These are phyloP conservation scores for Canis aureus DNA, from an alignment of 2,113 vertebrate species.

Conservation along the genomic window DNA sequence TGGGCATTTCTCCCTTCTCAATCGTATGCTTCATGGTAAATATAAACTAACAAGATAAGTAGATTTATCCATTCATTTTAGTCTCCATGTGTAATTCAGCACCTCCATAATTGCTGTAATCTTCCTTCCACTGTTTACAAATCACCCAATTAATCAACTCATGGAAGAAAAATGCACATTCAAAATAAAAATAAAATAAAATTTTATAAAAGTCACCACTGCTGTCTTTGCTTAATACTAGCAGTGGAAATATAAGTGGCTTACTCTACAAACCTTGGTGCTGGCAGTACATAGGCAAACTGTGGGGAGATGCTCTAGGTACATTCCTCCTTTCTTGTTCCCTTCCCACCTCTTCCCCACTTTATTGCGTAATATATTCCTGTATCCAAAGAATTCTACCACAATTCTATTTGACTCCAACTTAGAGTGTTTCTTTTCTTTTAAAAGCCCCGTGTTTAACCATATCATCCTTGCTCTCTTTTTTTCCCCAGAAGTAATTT, in stretches of 20 bases:
- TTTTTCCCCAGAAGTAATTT: slow-evolving; percentile 30
- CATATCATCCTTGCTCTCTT: neutral
- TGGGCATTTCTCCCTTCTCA: slow-evolving; percentile 59
- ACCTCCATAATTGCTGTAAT: slow-evolving; percentile 61
- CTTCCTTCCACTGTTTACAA: slow-evolving; percentile 65
- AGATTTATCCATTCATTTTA: slow-evolving; percentile 58
- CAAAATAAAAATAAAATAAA: slow-evolving; percentile 62
- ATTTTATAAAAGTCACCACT: slow-evolving; percentile 69
- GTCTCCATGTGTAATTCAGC: slow-evolving; percentile 54
- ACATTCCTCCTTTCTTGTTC: slow-evolving; percentile 50
- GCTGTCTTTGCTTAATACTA: slow-evolving; percentile 1
- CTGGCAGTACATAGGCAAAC: slow-evolving; percentile 72
- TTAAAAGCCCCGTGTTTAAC: slow-evolving; percentile 28
- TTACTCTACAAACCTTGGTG: slow-evolving; percentile 78
- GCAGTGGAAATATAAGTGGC: slow-evolving; percentile 74
- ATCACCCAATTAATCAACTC: slow-evolving; percentile 63
- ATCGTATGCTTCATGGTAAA: slow-evolving; percentile 19
- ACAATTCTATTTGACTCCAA: neutral
- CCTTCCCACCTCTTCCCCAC: neutral
- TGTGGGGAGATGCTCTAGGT: slow-evolving; percentile 60
- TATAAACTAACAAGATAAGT: slow-evolving; percentile 52
- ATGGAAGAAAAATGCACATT: slow-evolving; percentile 64
- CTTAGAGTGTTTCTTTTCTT: neutral
- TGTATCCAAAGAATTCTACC: slow-evolving; percentile 34
- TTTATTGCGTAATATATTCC: slow-evolving; percentile 22